Evolutionary conservation across 2,888 invertebrate species (phyloP).

Genomic region (Cheilosia urbana): DNA sequence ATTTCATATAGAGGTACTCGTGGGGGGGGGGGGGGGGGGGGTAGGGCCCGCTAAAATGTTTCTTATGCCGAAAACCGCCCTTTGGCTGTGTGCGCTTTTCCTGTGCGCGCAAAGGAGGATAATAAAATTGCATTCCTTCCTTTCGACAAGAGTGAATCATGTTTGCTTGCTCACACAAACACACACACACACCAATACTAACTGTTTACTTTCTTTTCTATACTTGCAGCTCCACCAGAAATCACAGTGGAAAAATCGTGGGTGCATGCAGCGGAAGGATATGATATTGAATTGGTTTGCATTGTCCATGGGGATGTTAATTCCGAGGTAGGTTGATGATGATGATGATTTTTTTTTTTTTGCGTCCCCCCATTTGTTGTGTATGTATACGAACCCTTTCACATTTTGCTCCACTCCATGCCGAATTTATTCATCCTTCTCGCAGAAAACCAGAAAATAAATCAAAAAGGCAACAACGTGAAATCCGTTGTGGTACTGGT

Average conservation of each 20-base stretch:
- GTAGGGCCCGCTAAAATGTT: constrained; percentile 17
- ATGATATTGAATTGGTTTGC: constrained; percentile 87
- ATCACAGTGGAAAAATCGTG: constrained; percentile 86
- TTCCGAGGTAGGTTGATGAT: constrained; percentile 83
- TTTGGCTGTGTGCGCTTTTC: constrained; percentile 32
- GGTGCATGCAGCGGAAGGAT: constrained; percentile 87
- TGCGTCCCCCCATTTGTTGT: neutral
- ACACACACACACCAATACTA: constrained; percentile 36
- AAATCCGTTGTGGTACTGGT: constrained; percentile 24
- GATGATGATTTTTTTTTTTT: constrained; percentile 13
- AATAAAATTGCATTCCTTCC: constrained; percentile 66
- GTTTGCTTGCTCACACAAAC: constrained; percentile 46
- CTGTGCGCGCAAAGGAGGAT: constrained; percentile 35
- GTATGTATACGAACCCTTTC: constrained; percentile 7
- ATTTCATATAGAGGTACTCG: constrained; percentile 52
- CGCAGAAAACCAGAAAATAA: constrained; percentile 44
- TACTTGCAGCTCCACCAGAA: constrained; percentile 86
- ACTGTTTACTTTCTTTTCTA: constrained; percentile 63
- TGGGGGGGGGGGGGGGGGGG: neutral
- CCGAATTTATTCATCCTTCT: constrained; percentile 44
- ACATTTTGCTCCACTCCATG: constrained; percentile 20
- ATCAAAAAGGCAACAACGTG: constrained; percentile 51
- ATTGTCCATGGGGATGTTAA: constrained; percentile 86
- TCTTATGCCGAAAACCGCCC: constrained; percentile 25
- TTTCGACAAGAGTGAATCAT: constrained; percentile 55